Evolutionary conservation across 2,113 vertebrate genomes (phyloP).

Genomic region (Phyllostomus discolor): DNA sequence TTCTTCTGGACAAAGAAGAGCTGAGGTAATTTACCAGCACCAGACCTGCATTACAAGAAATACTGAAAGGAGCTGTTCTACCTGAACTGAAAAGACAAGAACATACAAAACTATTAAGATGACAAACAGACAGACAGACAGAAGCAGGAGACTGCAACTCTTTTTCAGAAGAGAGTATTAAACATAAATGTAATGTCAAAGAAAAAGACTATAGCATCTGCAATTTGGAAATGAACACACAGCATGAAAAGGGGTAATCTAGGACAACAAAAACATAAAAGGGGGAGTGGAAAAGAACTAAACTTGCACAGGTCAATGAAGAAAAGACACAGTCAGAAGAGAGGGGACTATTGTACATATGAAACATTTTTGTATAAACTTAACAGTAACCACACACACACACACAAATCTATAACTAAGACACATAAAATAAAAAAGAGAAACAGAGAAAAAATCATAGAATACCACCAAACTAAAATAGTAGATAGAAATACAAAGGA

Average conservation of each 20-base stretch:
- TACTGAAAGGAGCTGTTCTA: neutral
- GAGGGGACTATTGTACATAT: neutral
- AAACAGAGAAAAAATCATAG: too few species aligned
- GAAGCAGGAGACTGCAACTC: neutral
- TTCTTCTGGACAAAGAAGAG: too few species aligned
- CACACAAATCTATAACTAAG: neutral
- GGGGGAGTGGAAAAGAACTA: neutral
- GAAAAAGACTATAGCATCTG: neutral
- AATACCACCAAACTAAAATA: neutral
- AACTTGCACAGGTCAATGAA: neutral
- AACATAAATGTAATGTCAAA: neutral
- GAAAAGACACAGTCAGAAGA: neutral
- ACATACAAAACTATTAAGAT: neutral
- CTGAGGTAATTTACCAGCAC: too few species aligned
- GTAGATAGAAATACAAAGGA: neutral
- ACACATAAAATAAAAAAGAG: neutral
- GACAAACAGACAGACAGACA: neutral
- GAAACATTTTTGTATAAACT: neutral
- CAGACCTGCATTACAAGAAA: too few species aligned
- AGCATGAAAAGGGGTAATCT: neutral
- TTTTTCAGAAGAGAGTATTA: neutral
- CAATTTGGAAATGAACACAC: neutral
- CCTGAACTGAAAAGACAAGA: neutral
- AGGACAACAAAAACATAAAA: neutral
- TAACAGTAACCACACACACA: neutral